Evolutionary conservation across 2,113 vertebrate genomes (phyloP).

Genomic region (Todiramphus chloris): DNA sequence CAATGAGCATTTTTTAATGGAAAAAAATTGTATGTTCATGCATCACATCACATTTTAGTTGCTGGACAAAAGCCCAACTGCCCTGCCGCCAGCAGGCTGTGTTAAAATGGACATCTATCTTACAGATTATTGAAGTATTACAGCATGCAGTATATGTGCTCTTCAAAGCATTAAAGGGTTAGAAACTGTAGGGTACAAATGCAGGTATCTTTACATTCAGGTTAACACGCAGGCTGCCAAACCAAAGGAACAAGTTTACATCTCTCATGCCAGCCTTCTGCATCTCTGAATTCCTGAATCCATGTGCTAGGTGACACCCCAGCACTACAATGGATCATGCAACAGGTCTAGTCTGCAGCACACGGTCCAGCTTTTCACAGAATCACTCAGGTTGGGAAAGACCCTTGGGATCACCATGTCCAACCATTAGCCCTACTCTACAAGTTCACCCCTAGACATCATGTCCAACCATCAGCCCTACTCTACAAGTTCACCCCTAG

Average conservation of each 20-base stretch:
- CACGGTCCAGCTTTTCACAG: fast-evolving
- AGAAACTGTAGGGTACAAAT: background rate
- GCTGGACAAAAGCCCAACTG: background rate
- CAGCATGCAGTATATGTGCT: background rate
- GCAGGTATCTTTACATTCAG: background rate
- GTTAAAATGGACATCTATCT: background rate
- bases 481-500: no score
- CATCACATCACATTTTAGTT: background rate
- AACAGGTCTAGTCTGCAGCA: background rate
- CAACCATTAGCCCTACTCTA: no score
- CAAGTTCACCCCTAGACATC: no score
- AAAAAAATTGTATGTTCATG: background rate
- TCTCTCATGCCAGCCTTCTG: background rate
- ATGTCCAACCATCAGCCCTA: no score
- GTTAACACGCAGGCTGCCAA: background rate
- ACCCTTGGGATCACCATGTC: no score
- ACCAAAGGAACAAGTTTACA: background rate
- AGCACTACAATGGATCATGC: background rate
- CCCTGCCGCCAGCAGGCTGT: background rate
- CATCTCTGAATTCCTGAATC: background rate
- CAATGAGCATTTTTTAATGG: background rate
- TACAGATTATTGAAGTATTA: background rate
- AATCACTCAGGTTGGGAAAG: no score
- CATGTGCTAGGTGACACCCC: background rate
- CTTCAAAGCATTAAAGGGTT: background rate